phyloP scores from a whole-genome alignment of 2,888 invertebrate genomes.

The Morpho achilles region DNA sequence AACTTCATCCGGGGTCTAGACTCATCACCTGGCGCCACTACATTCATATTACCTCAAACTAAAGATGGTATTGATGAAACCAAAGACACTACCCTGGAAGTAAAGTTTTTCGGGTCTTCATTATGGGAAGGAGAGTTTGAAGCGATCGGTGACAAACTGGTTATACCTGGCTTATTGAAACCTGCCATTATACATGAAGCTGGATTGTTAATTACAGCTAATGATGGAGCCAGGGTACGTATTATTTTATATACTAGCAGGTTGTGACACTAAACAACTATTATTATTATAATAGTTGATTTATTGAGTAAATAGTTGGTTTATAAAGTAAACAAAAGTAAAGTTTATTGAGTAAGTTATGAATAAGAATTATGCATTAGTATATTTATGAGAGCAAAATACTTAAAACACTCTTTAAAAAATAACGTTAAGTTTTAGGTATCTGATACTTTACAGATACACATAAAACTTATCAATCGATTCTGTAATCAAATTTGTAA shows the following conservation, averaged over 20 bases:
- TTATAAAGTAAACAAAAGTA: too few species aligned
- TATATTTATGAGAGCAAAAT: too few species aligned
- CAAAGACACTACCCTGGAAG: conserved; percentile 47
- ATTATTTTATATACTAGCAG: background rate
- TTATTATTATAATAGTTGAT: too few species aligned
- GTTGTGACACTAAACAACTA: background rate
- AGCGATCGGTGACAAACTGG: conserved; percentile 76
- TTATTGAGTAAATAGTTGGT: too few species aligned
- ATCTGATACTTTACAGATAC: too few species aligned
- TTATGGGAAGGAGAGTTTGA: conserved; percentile 81
- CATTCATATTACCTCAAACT: conserved; percentile 62
- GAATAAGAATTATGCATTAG: too few species aligned
- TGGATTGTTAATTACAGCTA: conserved; percentile 90
- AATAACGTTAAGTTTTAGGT: background rate
- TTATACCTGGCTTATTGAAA: conserved; percentile 80
- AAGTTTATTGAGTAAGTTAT: too few species aligned
- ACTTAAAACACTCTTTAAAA: too few species aligned
- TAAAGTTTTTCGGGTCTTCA: conserved; percentile 87
- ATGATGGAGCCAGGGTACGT: conserved; percentile 85
- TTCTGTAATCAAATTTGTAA: background rate
- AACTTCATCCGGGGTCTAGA: conserved; percentile 97
- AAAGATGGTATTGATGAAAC: conserved; percentile 57
- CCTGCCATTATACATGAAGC: conserved; percentile 86
- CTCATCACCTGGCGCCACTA: conserved; percentile 95
- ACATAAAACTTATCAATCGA: too few species aligned